Base-by-base conservation (phyloP, 2,888 invertebrate species). In the Idaea straminata region DNA sequence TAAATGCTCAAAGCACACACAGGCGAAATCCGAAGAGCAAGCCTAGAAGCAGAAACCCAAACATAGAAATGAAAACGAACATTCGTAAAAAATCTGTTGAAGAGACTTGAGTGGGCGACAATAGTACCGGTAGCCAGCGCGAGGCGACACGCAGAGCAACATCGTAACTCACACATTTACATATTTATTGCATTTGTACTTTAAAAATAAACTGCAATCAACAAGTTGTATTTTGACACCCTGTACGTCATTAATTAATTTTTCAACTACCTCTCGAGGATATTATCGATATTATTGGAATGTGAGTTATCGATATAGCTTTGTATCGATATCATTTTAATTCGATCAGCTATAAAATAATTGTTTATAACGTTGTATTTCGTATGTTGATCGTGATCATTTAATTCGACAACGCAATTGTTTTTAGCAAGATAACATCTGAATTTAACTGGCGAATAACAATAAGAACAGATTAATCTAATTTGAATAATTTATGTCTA, bases 181-280 rank as follows among this genome's bases (percentile, higher is more conserved):
- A 86, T 87, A 83, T 86, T 85, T 84, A 88, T 86, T 85, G 80
- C 84, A 75, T 75, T 74, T 77, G 73, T 78, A 75, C 47, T 38
- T 47, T 10, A 47, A 61, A 47, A 47, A 61, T 61, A 38, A 61
- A 61, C 36, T 15, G n/a, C 15, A 15, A n/a, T 13, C 6, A 38
- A 62, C 61, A 36, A 16, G 62, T 63, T 38, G 35, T 61, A 61
- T 59, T 59, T 59, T 59, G 59, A 59, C 59, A 59, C 34, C 34
- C 34, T 34, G 13, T 34, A 59, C 13, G 13, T 59, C 16, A 59
- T 59, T 59, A 59, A 59, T 59, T 25, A 47, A 47, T 47, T 47
- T 47, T 47, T 47, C 47, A 10, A 47, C 47, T 47, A 47, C 47
- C 47, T 47, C 47, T 47, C 47, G 25, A 25, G 47, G 47, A 47